These are phyloP conservation scores for Melanotaenia maccullochi DNA, from an alignment of 2,797 vertebrate species.

Conservation along the genomic window DNA sequence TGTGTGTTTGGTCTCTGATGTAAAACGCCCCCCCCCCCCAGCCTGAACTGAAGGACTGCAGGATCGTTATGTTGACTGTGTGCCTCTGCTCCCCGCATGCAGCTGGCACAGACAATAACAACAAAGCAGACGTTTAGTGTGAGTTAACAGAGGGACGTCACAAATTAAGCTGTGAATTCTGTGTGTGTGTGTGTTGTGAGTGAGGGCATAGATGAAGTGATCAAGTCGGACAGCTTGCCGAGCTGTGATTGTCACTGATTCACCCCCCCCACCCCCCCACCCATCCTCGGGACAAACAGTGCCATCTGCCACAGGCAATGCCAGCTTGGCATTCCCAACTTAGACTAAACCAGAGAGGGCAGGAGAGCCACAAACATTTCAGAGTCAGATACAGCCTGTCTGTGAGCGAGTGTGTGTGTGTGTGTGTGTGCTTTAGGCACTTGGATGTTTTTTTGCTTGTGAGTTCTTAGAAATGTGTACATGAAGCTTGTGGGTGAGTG, in stretches of 20 bases:
- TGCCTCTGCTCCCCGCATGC: conserved; percentile 67
- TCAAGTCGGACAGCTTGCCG: conserved; percentile 78
- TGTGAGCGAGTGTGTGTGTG: no score
- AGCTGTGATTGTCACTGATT: conserved; percentile 80
- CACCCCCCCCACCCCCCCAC: conserved; percentile 44
- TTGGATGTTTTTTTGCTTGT: background rate
- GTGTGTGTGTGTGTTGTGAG: conserved; percentile 37
- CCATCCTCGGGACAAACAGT: conserved; percentile 71
- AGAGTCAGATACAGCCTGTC: conserved; percentile 35
- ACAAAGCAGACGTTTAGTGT: conserved; percentile 74
- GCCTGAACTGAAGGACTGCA: conserved; percentile 54
- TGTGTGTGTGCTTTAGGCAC: conserved; percentile 2
- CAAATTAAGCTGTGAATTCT: conserved; percentile 43
- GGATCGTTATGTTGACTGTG: conserved; percentile 62
- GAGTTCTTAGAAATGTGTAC: conserved; percentile 10
- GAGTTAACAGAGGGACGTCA: conserved; percentile 54
- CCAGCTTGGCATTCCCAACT: conserved; percentile 69
- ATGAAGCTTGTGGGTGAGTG: conserved; percentile 9
- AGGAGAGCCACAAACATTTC: conserved; percentile 61
- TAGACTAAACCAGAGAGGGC: conserved; percentile 66
- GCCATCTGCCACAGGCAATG: conserved; percentile 78
- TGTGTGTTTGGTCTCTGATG: conserved; percentile 63
- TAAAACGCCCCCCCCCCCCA: conserved; percentile 23
- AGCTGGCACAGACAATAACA: conserved; percentile 65
- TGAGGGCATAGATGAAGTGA: conserved; percentile 77